phyloP scores from a whole-genome alignment of 1,140 invertebrate genomes.

The Heliconius melpomene region DNA sequence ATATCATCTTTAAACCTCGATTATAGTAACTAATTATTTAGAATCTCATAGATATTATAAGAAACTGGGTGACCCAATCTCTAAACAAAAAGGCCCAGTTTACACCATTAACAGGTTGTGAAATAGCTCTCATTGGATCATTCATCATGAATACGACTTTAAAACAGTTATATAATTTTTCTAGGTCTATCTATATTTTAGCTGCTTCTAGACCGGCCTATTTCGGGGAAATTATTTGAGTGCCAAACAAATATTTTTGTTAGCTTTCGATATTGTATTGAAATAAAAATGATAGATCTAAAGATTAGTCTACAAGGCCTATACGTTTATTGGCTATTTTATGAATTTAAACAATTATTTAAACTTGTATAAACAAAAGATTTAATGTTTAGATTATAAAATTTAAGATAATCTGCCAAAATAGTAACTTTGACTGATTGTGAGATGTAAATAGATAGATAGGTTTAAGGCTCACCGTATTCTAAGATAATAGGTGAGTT shows the following conservation, averaged over 20 bases:
- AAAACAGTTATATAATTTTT: conserved; percentile 29
- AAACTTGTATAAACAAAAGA: conserved; percentile 29
- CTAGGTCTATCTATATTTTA: conserved; percentile 49
- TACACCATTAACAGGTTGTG: conserved; percentile 67
- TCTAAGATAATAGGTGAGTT: conserved; percentile 61
- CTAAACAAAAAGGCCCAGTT: conserved; percentile 15
- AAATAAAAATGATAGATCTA: conserved; percentile 31
- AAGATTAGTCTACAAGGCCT: conserved; percentile 39
- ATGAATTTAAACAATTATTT: conserved; percentile 30
- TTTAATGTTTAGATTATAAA: conserved; percentile 45
- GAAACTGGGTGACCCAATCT: conserved; percentile 17
- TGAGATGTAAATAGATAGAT: conserved; percentile 79
- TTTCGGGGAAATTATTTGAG: conserved; percentile 49
- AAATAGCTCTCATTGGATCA: conserved; percentile 51
- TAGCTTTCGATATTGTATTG: conserved; percentile 56
- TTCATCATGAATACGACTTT: conserved; percentile 40
- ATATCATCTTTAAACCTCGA: conserved; percentile 73
- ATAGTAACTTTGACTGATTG: conserved; percentile 77
- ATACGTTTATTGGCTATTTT: conserved; percentile 37
- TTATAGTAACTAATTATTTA: conserved; percentile 35
- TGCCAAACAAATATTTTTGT: conserved; percentile 59
- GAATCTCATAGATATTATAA: conserved; percentile 26
- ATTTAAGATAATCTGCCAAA: conserved; percentile 71
- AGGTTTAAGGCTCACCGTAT: conserved; percentile 72
- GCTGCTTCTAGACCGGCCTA: conserved; percentile 67